These are phyloP conservation scores for Tigriopus californicus DNA, from an alignment of 2,888 invertebrate genomes.

Conservation along the genomic window DNA sequence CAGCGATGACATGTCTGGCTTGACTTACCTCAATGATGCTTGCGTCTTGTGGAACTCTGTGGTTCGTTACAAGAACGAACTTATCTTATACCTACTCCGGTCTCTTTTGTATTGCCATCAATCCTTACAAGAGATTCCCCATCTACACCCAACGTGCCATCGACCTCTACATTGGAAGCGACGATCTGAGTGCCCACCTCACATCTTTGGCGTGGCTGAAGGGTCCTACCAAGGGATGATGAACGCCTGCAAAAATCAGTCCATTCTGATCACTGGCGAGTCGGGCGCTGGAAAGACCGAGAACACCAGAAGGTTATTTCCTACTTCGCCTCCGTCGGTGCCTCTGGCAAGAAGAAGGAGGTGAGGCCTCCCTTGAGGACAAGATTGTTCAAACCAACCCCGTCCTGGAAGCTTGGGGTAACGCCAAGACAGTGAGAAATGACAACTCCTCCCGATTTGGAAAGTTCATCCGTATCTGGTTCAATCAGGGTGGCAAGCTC, in stretches of 20 bases:
- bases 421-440: constrained; percentile 99
- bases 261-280: constrained; percentile 89
- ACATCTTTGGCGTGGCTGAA: constrained; percentile 38
- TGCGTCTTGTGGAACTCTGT: constrained; percentile 96
- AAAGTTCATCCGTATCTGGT: constrained; percentile 99
- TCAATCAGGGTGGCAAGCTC: constrained; percentile 95
- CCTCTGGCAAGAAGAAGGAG: constrained; percentile 54
- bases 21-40: constrained; percentile 98
- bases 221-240: constrained; percentile 40
- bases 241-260: constrained; percentile 92
- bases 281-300: constrained; percentile 18
- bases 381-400: constrained; percentile 53
- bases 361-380: constrained; percentile 14
- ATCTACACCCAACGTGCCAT: constrained; percentile 36
- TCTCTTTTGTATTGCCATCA: constrained; percentile 26
- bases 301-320: constrained; percentile 18
- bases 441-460: constrained; percentile 99
- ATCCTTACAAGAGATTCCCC: constrained; percentile 38
- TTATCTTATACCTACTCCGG: constrained; percentile 50
- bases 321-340: constrained; percentile 52
- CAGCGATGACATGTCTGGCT: constrained; percentile 94
- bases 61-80: constrained; percentile 88
- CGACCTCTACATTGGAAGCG: constrained; percentile 35
- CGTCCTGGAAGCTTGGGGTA: constrained; percentile 96
- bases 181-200: constrained; percentile 38